Conservation (phyloP, 2,113 vertebrate species). For the Chaenogobius annularis region DNA sequence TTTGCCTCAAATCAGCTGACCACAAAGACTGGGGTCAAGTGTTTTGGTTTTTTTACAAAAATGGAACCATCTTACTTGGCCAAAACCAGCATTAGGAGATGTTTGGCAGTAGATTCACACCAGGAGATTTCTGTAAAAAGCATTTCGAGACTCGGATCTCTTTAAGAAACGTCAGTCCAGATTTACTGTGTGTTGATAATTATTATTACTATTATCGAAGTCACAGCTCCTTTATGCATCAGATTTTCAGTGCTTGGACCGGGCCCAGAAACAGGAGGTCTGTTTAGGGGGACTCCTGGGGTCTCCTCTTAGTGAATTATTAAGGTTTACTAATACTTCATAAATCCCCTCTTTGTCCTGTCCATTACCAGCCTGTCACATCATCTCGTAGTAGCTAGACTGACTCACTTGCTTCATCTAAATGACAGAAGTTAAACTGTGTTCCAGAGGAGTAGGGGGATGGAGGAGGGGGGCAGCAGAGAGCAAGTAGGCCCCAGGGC, state of each 20-base stretch:
- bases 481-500: constrained; percentile 66
- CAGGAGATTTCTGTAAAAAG: neutral
- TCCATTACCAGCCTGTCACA: constrained; percentile 82
- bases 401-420: constrained; percentile 71
- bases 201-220: no score
- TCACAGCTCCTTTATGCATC: no score
- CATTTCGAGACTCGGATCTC: neutral
- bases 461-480: constrained; percentile 50
- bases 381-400: constrained; percentile 58
- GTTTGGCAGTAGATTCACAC: neutral
- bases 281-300: constrained; percentile 50
- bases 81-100: no score
- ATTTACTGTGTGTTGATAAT: neutral
- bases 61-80: no score
- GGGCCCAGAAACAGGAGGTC: constrained; percentile 23
- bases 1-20: constrained; percentile 25
- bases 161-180: neutral
- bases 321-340: constrained; percentile 82
- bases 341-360: constrained; percentile 78
- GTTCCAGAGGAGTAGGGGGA: constrained; percentile 68
- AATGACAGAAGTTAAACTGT: constrained; percentile 82
- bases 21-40: constrained; percentile 1
- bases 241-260: constrained; percentile 33
- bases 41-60: neutral
- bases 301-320: constrained; percentile 77